These are phyloP conservation scores for Saguinus midas DNA, from an alignment of 2,113 vertebrate genomes.

Conservation along the genomic window DNA sequence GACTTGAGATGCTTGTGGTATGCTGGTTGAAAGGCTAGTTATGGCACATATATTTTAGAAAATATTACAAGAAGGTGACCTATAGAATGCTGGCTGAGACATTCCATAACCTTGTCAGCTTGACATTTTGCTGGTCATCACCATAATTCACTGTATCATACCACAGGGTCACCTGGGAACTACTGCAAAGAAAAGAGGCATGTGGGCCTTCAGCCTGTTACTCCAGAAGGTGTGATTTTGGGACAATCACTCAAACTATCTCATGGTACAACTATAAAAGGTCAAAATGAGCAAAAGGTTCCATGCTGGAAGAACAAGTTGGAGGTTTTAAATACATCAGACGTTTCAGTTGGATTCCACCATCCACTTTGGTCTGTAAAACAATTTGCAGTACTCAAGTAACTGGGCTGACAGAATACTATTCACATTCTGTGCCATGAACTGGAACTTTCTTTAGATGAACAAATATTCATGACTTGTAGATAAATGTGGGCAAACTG, in stretches of 20 bases:
- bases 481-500: background rate
- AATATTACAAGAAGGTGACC: constrained; percentile 23
- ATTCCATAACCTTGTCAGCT: background rate
- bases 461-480: background rate
- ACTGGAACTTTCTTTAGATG: background rate
- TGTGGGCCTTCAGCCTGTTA: constrained; percentile 1
- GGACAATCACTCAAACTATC: background rate
- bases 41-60: constrained; percentile 46
- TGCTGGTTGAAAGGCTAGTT: constrained; percentile 5
- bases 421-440: background rate
- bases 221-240: constrained; percentile 39
- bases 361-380: constrained; percentile 19
- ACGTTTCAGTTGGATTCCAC: background rate
- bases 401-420: background rate
- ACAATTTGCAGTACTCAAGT: accelerated
- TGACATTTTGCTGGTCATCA: constrained; percentile 22
- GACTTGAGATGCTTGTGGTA: background rate
- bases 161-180: constrained; percentile 50
- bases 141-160: background rate
- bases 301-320: background rate
- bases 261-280: constrained; percentile 25
- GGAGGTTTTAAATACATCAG: constrained; percentile 36
- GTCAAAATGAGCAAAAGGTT: constrained; percentile 39
- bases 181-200: constrained; percentile 31
- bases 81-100: constrained; percentile 14